A percentile compares a stretch with the other conserved stretches of the same genome.
Evolutionary conservation across 2,113 vertebrate genomes (phyloP).

Genomic region (Solenodon paradoxus): DNA sequence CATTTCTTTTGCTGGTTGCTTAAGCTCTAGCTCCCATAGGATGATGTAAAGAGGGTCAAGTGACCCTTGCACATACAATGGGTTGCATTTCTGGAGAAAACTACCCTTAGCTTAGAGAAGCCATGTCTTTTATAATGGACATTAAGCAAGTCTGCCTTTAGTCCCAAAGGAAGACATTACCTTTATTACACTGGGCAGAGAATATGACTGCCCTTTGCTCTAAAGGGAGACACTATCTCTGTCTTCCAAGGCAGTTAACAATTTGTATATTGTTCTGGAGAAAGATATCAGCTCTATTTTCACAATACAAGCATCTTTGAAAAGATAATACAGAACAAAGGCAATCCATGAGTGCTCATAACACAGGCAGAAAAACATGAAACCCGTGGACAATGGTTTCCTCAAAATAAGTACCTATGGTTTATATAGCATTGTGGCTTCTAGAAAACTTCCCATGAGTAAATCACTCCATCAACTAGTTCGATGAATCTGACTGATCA

Average conservation of each 20-base stretch:
- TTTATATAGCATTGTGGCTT: neutral
- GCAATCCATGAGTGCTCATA: neutral
- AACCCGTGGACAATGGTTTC: neutral
- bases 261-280: neutral
- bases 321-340: neutral
- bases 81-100: neutral
- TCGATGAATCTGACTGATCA: neutral
- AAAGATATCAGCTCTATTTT: neutral
- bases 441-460: neutral
- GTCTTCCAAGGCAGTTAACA: neutral
- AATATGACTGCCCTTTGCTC: neutral
- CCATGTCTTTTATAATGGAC: neutral
- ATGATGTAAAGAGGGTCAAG: neutral
- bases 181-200: conserved; percentile 6
- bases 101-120: neutral
- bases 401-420: neutral
- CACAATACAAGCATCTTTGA: neutral
- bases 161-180: neutral
- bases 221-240: neutral
- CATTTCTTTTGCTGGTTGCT: neutral
- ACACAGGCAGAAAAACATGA: neutral
- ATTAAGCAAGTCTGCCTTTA: neutral
- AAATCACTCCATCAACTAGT: neutral
- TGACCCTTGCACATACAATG: neutral
- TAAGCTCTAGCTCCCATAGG: neutral